Conservation (phyloP, 2,113 vertebrate species). For the Pterocles burchelli region DNA sequence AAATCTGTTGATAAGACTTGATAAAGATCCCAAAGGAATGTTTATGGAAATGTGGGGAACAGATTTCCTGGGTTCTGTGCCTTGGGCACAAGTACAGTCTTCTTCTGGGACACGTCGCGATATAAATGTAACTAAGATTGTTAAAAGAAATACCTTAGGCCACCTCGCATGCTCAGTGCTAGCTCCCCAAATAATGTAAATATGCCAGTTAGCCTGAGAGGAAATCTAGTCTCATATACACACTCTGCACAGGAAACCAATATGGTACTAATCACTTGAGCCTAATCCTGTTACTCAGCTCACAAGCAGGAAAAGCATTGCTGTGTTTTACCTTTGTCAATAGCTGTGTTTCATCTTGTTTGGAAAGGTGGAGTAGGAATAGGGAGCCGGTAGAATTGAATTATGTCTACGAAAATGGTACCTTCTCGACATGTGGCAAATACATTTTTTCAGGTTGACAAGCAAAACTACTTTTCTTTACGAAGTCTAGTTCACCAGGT, state of each 20-base stretch:
- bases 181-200: neutral
- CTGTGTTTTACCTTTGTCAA: neutral
- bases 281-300: neutral
- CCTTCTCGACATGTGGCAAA: neutral
- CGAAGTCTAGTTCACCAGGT: neutral
- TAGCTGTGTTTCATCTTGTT: neutral
- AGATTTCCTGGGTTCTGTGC: neutral
- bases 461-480: neutral
- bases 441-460: neutral
- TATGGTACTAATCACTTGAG: neutral
- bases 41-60: neutral
- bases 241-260: neutral
- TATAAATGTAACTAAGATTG: neutral
- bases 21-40: neutral
- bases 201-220: neutral
- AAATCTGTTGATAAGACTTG: neutral
- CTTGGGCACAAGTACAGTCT: neutral
- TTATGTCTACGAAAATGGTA: neutral
- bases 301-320: accelerated
- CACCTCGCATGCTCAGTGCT: neutral
- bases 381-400: neutral
- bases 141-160: neutral
- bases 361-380: neutral
- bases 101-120: neutral
- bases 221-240: neutral